Percentiles rank a stretch among this genome's conserved stretches.
Conservation (phyloP, 2,797 vertebrate genomes). For the Potorous gilbertii region DNA sequence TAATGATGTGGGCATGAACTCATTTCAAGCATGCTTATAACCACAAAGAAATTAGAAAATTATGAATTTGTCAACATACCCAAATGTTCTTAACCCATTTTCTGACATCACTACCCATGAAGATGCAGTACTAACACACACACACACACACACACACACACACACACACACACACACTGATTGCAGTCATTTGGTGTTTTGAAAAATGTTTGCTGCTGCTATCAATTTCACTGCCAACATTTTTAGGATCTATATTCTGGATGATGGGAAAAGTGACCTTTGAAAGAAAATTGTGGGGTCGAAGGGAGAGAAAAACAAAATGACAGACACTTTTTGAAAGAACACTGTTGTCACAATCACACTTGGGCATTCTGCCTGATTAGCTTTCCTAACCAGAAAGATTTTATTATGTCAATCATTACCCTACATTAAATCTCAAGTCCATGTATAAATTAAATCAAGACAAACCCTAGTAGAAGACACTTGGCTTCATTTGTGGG, state of each 20-base stretch:
- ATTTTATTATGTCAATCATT: conserved; percentile 42
- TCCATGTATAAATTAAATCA: conserved; percentile 9
- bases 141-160: background rate
- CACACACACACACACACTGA: conserved; percentile 26
- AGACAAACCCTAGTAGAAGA: background rate
- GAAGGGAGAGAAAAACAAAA: conserved; percentile 32
- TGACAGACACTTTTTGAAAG: conserved; percentile 44
- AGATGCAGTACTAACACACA: conserved; percentile 17
- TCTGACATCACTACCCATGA: conserved; percentile 6
- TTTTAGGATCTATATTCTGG: conserved; percentile 56
- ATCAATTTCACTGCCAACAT: conserved; percentile 63
- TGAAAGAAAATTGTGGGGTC: conserved; percentile 56
- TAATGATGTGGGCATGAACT: conserved; percentile 14
- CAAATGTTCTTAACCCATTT: background rate
- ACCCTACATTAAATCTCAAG: conserved; percentile 43
- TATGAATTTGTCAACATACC: conserved; percentile 39
- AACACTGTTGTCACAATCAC: conserved; percentile 44
- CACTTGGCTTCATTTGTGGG: background rate
- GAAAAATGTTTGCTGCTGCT: conserved; percentile 43
- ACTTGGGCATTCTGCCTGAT: conserved; percentile 1
- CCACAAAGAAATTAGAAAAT: conserved; percentile 42
- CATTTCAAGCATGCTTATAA: conserved; percentile 27
- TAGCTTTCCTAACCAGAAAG: conserved; percentile 43
- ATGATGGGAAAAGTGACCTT: conserved; percentile 53
- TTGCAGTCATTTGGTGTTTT: conserved; percentile 43